Percentiles rank a stretch among this genome's conserved stretches.
phyloP scores from a whole-genome alignment of 2,797 vertebrate species.

The Trematomus bernacchii region DNA sequence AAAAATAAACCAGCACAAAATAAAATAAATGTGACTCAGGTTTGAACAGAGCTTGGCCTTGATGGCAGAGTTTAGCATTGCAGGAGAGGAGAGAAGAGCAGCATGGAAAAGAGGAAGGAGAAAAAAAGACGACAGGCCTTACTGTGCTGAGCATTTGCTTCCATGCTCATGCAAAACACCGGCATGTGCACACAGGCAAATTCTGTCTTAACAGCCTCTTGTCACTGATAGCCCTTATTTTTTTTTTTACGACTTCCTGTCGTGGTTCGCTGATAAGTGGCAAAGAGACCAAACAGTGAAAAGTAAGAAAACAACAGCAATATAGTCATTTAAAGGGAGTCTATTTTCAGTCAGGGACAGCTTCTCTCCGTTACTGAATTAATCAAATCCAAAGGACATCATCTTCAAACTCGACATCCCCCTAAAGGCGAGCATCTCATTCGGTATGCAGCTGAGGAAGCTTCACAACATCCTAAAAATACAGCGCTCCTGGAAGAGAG shows the following conservation, averaged over 20 bases:
- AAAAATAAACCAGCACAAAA: conserved; percentile 28
- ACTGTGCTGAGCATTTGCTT: conserved; percentile 63
- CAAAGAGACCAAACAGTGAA: conserved; percentile 78
- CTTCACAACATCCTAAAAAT: conserved; percentile 99
- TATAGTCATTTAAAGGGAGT: conserved; percentile 87
- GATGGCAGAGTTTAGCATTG: conserved; percentile 66
- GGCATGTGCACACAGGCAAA: conserved; percentile 53
- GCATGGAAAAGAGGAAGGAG: conserved; percentile 17
- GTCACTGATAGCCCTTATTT: conserved; percentile 79
- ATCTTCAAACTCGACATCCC: conserved; percentile 98
- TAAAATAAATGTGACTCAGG: conserved; percentile 34
- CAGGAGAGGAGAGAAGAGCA: conserved; percentile 57
- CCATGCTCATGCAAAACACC: conserved; percentile 52
- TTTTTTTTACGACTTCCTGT: conserved; percentile 76
- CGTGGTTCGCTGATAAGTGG: conserved; percentile 84
- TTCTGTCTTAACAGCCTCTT: conserved; percentile 66
- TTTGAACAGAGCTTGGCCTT: conserved; percentile 37
- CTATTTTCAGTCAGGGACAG: conserved; percentile 88
- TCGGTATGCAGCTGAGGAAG: conserved; percentile 93
- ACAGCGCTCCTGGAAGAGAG: conserved; percentile 94
- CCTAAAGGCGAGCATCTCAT: conserved; percentile 97
- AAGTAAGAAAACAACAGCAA: conserved; percentile 86
- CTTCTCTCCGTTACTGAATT: conserved; percentile 93
- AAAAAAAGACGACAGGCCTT: conserved; percentile 58
- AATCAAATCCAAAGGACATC: conserved; percentile 99